Evolutionary conservation across 30 jellyfish, hydroid and myxozoan genomes (phyloP), one percentile per base, ranked within the genome.

Genomic region (Turritopsis rubra): DNA sequence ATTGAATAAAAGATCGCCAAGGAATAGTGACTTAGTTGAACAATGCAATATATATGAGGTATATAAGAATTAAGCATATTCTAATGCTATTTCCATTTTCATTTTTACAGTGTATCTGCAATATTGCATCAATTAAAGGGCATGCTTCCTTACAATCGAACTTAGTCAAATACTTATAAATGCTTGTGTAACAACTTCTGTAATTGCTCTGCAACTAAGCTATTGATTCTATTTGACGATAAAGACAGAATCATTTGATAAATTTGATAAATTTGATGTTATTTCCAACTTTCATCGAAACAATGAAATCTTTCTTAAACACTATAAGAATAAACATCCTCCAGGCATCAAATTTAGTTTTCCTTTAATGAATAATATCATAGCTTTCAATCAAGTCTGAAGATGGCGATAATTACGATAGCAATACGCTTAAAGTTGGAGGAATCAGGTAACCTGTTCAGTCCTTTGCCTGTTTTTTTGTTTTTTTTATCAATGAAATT

Each of bases 41-140:
- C 99, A 93, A 79, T 85, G 96, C 84, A 93, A 93, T 41, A 93
- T 93, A 5, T 93, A 93, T 83, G 99, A 93, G 90, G 99, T 93
- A 52, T 21, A 91, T 27, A 16, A 9, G 23, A 7, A 0, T 20
- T 16, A 16, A 0, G 29, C 28, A 19, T 17, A 22, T 78, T 19
- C 21, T 0, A 28, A 16, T 16, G 0, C 84, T 75, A 21, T 21
- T 60, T 18, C 73, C 73, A n/a, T n/a, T n/a, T n/a, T n/a, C n/a
- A n/a, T n/a, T n/a, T n/a, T n/a, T n/a, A n/a, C n/a, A n/a, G n/a
- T n/a, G n/a, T n/a, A n/a, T n/a, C n/a, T n/a, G n/a, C n/a, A n/a
- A n/a, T n/a, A n/a, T n/a, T n/a, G n/a, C n/a, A n/a, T n/a, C n/a
- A n/a, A n/a, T n/a, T n/a, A n/a, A n/a, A n/a, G n/a, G n/a, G n/a